phyloP scores from a whole-genome alignment of 2,113 vertebrate genomes.

The Megaceryle maxima region DNA sequence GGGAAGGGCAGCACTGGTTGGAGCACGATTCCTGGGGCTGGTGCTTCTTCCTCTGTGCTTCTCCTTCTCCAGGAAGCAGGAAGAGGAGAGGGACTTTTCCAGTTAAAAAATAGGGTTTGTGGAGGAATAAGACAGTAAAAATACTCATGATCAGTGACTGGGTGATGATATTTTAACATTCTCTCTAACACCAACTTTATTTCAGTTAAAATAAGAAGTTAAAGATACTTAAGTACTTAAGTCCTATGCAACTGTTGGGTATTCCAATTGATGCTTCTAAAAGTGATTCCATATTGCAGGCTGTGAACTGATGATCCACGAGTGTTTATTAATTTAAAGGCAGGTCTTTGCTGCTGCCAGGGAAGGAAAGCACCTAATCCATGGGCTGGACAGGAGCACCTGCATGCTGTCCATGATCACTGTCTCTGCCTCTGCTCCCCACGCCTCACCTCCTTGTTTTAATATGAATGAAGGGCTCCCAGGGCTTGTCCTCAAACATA shows the following conservation, averaged over 20 bases:
- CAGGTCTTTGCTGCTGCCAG: neutral
- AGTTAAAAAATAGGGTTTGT: neutral
- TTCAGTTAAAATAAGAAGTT: neutral
- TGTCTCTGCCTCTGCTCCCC: neutral
- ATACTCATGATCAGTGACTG: neutral
- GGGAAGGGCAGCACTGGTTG: neutral
- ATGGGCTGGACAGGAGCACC: neutral
- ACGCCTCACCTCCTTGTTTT: neutral
- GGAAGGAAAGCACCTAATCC: neutral
- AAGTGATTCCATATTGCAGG: neutral
- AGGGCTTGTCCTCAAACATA: neutral
- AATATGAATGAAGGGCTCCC: neutral
- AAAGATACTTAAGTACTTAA: neutral
- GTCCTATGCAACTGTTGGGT: neutral
- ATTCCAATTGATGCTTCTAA: neutral
- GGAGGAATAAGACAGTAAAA: neutral
- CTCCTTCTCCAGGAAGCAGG: neutral
- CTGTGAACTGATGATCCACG: neutral
- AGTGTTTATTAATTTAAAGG: neutral
- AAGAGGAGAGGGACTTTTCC: neutral
- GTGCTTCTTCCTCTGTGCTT: neutral
- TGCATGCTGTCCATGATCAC: neutral
- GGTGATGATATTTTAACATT: neutral
- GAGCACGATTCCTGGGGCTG: neutral
- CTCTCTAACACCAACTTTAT: neutral